Percentiles rank a stretch among this genome's conserved stretches.
These are phyloP conservation scores for Caenorhabditis latens DNA, from an alignment of 1,140 invertebrate species.

Conservation along the genomic window DNA sequence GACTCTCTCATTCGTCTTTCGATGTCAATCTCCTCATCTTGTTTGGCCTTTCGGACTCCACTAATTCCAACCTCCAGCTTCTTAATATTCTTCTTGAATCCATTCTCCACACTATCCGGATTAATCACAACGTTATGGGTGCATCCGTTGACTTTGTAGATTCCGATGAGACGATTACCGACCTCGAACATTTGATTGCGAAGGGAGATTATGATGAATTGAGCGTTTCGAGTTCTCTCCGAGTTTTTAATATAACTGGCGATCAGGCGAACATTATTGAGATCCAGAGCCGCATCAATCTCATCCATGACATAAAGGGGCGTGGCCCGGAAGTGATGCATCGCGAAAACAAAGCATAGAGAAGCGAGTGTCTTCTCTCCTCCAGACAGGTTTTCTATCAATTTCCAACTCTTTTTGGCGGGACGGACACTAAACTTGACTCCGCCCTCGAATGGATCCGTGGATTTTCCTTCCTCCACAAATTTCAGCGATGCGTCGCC, in stretches of 20 bases:
- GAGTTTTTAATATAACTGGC: slow-evolving; percentile 89
- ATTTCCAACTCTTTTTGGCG: slow-evolving; percentile 98
- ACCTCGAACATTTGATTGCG: slow-evolving; percentile 98
- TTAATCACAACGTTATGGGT: neutral
- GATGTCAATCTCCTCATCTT: too few species aligned
- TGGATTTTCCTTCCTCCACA: slow-evolving; percentile 88
- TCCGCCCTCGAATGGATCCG: slow-evolving; percentile 96
- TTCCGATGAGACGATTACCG: slow-evolving; percentile 90
- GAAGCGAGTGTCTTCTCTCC: slow-evolving; percentile 98
- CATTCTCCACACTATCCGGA: neutral
- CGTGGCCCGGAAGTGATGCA: slow-evolving; percentile 96
- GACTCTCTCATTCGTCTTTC: too few species aligned
- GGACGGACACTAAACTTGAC: slow-evolving; percentile 96
- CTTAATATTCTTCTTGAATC: neutral
- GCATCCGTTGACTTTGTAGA: slow-evolving; percentile 84
- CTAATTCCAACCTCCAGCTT: neutral
- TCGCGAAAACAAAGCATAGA: slow-evolving; percentile 93
- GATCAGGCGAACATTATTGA: slow-evolving; percentile 98
- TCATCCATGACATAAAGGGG: slow-evolving; percentile 99
- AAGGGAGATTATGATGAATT: slow-evolving; percentile 97
- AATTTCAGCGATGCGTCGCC: slow-evolving; percentile 91
- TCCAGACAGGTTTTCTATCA: slow-evolving; percentile 95
- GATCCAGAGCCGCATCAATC: slow-evolving; percentile 98
- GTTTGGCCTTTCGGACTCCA: too few species aligned
- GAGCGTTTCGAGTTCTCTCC: slow-evolving; percentile 95